Conservation (phyloP, 2,797 vertebrate species). For the Nannoperca obscura region DNA sequence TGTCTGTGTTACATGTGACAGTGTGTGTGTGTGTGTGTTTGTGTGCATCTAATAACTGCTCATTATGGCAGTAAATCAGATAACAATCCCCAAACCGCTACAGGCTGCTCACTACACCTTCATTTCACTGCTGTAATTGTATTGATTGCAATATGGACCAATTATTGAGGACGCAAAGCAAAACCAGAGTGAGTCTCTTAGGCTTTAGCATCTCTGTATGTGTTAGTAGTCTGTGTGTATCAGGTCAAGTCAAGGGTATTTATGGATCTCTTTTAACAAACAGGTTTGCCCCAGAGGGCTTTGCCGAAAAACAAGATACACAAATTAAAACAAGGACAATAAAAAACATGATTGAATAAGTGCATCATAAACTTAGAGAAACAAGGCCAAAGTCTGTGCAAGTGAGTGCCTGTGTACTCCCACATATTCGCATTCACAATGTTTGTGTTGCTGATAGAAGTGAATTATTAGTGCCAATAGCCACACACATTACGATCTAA, state of each 20-base stretch:
- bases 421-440: slow-evolving; percentile 39
- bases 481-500: slow-evolving; percentile 41
- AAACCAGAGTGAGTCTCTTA: slow-evolving; percentile 58
- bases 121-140: slow-evolving; percentile 64
- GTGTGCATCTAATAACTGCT: slow-evolving; percentile 69
- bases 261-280: slow-evolving; percentile 38
- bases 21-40: slow-evolving; percentile 30
- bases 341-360: slow-evolving; percentile 42
- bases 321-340: slow-evolving; percentile 56
- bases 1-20: slow-evolving; percentile 28
- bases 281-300: slow-evolving; percentile 40
- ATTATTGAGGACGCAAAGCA: slow-evolving; percentile 67
- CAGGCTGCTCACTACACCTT: slow-evolving; percentile 64
- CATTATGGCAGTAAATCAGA: slow-evolving; percentile 76
- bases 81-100: slow-evolving; percentile 73
- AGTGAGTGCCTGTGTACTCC: slow-evolving; percentile 28
- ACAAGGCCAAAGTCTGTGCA: slow-evolving; percentile 18
- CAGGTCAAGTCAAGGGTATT: slow-evolving; percentile 59
- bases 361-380: slow-evolving; percentile 51
- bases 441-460: slow-evolving; percentile 55
- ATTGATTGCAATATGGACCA: slow-evolving; percentile 77
- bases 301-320: slow-evolving; percentile 52
- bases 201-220: slow-evolving; percentile 37
- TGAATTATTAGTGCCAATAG: slow-evolving; percentile 46
- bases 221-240: slow-evolving; percentile 13